Base-by-base conservation (phyloP, 2,113 vertebrate genomes). In the Upupa epops region DNA sequence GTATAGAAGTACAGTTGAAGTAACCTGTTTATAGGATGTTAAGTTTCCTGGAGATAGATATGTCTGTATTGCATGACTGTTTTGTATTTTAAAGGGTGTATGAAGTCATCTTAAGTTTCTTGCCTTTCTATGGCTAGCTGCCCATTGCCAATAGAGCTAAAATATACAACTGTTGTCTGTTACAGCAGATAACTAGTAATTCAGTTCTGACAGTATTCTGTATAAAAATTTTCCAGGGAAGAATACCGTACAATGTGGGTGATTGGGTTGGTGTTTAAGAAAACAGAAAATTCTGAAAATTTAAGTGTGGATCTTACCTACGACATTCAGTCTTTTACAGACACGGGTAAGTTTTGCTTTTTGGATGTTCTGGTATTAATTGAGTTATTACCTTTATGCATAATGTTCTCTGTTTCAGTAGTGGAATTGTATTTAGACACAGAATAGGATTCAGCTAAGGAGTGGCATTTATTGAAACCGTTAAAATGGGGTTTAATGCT, bases 221-320 rank as follows among this genome's bases (percentile, higher is more conserved):
- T 59, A 2, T 73, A n/a, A 77, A 31, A 19, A n/a, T 94, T 94
- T 97, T 96, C 3, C 95, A 99, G 98, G 96, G 98, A 98, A 92
- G 98, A 98, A 91, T 98, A 98, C 83, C 98, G 98, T 92, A 98
- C 98, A 7, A 98, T 98, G 98, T 99, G 98, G 98, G 98, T 98
- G 84, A 99, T 99, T 92, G 98, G 98, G 58, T 97, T 99, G 83
- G 98, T 98, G 83, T 98, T 99, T 66, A 98, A 98, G 95, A 98
- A 98, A 96, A 98, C 98, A 5, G 98, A 99, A 95, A 98, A 98
- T 77, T 98, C 98, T 45, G 98, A 98, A 95, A 98, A 98, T 86
- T 97, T 99, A 86, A 99, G 98, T 94, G 98, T 99, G 63, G 98
- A 98, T 93, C 97, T 99, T 80, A 98, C 98, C 40, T 98, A 97